Evolutionary conservation across 2,113 vertebrate genomes (phyloP).

Genomic region (Tragelaphus buxtoni): DNA sequence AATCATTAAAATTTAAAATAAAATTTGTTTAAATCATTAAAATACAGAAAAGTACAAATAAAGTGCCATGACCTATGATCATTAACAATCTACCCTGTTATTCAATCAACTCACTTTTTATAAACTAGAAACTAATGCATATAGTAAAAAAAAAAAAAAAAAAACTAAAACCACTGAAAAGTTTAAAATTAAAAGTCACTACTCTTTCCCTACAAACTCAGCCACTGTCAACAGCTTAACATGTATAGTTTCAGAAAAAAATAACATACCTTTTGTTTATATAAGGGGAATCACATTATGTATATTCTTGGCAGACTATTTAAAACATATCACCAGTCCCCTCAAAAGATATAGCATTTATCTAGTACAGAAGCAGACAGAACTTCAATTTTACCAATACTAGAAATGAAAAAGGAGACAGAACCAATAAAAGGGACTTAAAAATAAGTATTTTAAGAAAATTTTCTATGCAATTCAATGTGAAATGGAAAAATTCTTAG

Average conservation of each 20-base stretch:
- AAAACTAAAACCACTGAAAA: neutral
- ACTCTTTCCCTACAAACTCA: neutral
- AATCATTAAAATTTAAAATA: neutral
- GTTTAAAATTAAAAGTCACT: neutral
- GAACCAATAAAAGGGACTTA: neutral
- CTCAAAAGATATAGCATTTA: neutral
- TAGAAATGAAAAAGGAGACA: neutral
- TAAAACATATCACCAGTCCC: neutral
- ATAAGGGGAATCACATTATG: neutral
- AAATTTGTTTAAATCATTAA: neutral
- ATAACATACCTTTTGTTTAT: neutral
- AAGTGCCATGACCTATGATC: neutral
- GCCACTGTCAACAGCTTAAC: neutral
- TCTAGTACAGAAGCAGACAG: neutral
- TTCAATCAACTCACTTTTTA: neutral
- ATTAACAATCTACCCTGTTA: neutral
- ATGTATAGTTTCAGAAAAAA: neutral
- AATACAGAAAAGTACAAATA: neutral
- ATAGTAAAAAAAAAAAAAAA: neutral
- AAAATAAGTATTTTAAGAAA: neutral
- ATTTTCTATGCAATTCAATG: neutral
- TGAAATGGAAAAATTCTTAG: neutral
- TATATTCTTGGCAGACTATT: neutral
- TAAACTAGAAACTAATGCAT: neutral
- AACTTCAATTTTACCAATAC: neutral